Evolutionary conservation across 2,113 vertebrate species (phyloP).

Genomic region (Felis chaus): DNA sequence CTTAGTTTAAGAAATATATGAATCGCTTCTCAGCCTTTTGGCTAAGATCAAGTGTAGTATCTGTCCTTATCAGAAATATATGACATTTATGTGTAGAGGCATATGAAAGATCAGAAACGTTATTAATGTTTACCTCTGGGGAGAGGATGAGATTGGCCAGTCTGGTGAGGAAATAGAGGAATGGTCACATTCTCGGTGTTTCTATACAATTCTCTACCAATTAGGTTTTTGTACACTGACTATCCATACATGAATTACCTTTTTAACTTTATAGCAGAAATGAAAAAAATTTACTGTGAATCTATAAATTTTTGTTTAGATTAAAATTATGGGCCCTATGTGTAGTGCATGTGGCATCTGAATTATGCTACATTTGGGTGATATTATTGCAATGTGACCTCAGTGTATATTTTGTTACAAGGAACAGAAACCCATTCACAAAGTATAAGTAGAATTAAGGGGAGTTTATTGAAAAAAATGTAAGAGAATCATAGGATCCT

Average conservation of each 20-base stretch:
- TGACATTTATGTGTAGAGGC: neutral
- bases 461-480: neutral
- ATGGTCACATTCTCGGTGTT: neutral
- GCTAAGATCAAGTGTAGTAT: no score
- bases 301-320: neutral
- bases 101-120: neutral
- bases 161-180: neutral
- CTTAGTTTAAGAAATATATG: neutral
- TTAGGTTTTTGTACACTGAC: neutral
- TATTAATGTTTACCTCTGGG: neutral
- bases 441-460: neutral
- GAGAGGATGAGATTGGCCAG: neutral
- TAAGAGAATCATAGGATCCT: neutral
- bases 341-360: neutral
- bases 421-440: neutral
- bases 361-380: neutral
- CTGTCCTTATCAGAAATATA: neutral
- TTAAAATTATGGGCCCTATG: neutral
- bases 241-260: neutral
- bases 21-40: no score
- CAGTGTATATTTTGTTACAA: neutral
- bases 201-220: neutral
- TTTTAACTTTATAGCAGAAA: constrained; percentile 30
- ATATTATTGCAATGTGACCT: neutral
- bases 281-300: neutral